Percentiles rank a stretch among this genome's conserved stretches.
phyloP scores from a whole-genome alignment of 2,888 invertebrate genomes.

The Chrysomela aeneicollis region DNA sequence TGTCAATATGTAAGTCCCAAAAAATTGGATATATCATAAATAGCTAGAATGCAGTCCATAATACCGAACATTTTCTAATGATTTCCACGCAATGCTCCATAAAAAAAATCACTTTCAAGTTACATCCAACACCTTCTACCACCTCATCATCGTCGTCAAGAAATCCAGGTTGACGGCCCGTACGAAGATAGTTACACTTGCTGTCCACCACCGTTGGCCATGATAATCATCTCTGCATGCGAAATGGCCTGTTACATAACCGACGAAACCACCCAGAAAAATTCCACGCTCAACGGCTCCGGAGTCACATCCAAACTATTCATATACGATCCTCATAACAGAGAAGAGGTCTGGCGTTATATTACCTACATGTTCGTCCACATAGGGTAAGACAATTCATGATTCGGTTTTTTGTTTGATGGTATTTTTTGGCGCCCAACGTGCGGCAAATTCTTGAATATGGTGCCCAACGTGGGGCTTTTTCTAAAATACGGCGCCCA shows the following conservation, averaged over 20 bases:
- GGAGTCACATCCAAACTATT: conserved; percentile 66
- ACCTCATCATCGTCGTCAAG: conserved; percentile 18
- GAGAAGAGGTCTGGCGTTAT: conserved; percentile 92
- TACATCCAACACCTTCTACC: conserved; percentile 44
- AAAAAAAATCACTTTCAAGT: conserved; percentile 27
- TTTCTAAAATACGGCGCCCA: not conserved
- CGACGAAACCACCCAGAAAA: conserved; percentile 38
- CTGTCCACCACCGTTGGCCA: conserved; percentile 85
- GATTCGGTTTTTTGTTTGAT: too few species aligned
- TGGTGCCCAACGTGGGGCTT: too few species aligned
- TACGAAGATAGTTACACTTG: conserved; percentile 93
- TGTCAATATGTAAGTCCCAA: conserved; percentile 68
- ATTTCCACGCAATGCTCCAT: not conserved
- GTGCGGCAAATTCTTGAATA: not conserved
- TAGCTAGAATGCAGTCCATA: too few species aligned
- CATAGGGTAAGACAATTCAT: conserved; percentile 73
- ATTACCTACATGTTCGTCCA: conserved; percentile 97
- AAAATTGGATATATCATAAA: conserved; percentile 5
- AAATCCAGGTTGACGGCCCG: conserved; percentile 22
- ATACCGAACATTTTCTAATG: too few species aligned
- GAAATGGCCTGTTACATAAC: conserved; percentile 77
- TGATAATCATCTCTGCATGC: conserved; percentile 85
- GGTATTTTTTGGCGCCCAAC: not conserved
- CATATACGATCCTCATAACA: conserved; percentile 86
- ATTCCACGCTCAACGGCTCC: not conserved